phyloP scores from a whole-genome alignment of 2,797 vertebrate species.

The Morelia viridis region DNA sequence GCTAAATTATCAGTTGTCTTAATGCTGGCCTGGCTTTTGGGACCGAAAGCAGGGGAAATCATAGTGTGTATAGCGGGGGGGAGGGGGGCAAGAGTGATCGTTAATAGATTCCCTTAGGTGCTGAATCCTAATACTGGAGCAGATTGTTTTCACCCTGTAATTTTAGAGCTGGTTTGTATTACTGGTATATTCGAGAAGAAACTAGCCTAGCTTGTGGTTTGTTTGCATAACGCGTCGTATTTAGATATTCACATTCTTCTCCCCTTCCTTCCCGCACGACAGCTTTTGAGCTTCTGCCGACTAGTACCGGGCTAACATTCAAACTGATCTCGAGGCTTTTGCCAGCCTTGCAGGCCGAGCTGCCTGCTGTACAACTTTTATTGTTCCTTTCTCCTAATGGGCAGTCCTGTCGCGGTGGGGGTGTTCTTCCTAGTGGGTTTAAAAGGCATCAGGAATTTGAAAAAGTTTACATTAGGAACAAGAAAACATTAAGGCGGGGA shows the following conservation, averaged over 20 bases:
- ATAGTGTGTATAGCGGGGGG: not conserved
- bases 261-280: not conserved
- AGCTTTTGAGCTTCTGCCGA: not conserved
- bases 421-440: conserved; percentile 32
- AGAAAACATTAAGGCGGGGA: conserved; percentile 58
- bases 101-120: conserved; percentile 22
- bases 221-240: conserved; percentile 68
- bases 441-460: conserved; percentile 34
- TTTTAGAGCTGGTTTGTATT: conserved; percentile 34
- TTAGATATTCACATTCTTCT: not conserved
- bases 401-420: conserved; percentile 29
- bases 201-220: conserved; percentile 44
- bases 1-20: conserved; percentile 66
- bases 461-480: conserved; percentile 58
- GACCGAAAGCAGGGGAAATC: not conserved
- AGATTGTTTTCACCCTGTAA: conserved; percentile 40
- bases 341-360: conserved; percentile 56
- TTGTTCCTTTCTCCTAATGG: conserved; percentile 60
- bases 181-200: conserved; percentile 53
- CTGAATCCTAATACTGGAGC: conserved; percentile 9
- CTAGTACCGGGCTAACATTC: not conserved
- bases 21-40: conserved; percentile 53
- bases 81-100: conserved; percentile 29
- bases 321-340: conserved; percentile 37
- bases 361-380: conserved; percentile 69